Conservation (phyloP, 1,140 invertebrate species). For the Chironomus tepperi region DNA sequence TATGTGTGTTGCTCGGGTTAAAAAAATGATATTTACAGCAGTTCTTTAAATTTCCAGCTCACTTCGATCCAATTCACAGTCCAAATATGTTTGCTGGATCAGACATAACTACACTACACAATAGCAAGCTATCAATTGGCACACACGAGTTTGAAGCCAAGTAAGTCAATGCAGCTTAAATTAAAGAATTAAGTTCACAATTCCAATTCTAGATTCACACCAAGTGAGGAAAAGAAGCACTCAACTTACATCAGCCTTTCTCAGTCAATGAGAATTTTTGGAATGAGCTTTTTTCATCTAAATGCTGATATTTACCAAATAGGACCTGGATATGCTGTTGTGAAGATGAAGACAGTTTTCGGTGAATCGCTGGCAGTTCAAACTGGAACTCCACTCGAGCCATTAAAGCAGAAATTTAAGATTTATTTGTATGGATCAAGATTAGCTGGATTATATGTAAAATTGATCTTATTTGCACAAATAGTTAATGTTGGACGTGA, state of each 20-base stretch:
- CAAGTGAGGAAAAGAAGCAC: slow-evolving; percentile 29
- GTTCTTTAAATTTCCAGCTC: slow-evolving; percentile 50
- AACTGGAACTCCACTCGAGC: slow-evolving; percentile 69
- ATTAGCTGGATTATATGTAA: slow-evolving; percentile 53
- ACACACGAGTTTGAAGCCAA: slow-evolving; percentile 34
- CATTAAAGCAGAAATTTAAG: slow-evolving; percentile 65
- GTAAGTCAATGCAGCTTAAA: slow-evolving; percentile 27
- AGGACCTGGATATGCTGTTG: slow-evolving; percentile 69
- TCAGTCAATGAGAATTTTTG: slow-evolving; percentile 31
- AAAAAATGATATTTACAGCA: no score
- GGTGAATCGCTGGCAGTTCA: slow-evolving; percentile 64
- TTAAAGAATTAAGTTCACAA: no score
- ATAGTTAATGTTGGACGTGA: slow-evolving; percentile 77
- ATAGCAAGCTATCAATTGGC: slow-evolving; percentile 25
- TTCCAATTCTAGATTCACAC: no score
- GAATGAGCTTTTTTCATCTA: slow-evolving; percentile 30
- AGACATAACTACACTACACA: slow-evolving; percentile 28
- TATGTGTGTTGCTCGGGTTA: no score
- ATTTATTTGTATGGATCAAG: slow-evolving; percentile 62
- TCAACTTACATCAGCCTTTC: slow-evolving; percentile 27
- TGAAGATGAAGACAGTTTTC: slow-evolving; percentile 51
- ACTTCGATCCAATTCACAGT: slow-evolving; percentile 67
- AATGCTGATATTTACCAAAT: slow-evolving; percentile 46
- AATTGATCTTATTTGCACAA: slow-evolving; percentile 59
- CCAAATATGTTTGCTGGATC: slow-evolving; percentile 49